Evolutionary conservation across 2,113 vertebrate species (phyloP).

Genomic region (Gallinago media): DNA sequence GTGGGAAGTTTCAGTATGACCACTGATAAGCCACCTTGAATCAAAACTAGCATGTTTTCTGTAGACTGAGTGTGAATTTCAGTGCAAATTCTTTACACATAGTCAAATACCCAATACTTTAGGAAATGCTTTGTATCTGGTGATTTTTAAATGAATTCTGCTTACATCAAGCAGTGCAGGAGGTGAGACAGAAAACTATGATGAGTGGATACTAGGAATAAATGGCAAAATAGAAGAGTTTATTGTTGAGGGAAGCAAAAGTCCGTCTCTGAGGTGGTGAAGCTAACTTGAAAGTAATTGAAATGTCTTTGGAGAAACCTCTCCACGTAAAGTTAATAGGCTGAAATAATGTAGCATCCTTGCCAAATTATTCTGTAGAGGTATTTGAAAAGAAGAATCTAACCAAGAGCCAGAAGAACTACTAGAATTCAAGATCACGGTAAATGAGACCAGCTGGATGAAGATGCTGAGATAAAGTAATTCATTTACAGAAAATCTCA

Average conservation of each 20-base stretch:
- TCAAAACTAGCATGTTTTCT: neutral
- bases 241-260: neutral
- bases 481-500: neutral
- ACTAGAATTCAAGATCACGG: neutral
- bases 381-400: neutral
- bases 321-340: neutral
- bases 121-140: neutral
- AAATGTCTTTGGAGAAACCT: neutral
- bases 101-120: neutral
- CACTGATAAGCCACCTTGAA: neutral
- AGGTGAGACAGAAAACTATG: neutral
- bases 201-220: neutral
- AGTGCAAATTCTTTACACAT: neutral
- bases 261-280: neutral
- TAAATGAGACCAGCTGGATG: neutral
- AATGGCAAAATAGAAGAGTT: neutral
- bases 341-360: neutral
- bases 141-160: neutral
- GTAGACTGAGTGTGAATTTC: neutral
- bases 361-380: neutral
- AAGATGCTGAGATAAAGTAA: neutral
- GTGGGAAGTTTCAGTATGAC: neutral
- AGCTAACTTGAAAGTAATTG: neutral
- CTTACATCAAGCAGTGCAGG: neutral
- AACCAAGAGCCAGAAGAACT: neutral